These are phyloP conservation scores for Drosophila pandora DNA, from an alignment of 1,140 invertebrate species.

Conservation along the genomic window DNA sequence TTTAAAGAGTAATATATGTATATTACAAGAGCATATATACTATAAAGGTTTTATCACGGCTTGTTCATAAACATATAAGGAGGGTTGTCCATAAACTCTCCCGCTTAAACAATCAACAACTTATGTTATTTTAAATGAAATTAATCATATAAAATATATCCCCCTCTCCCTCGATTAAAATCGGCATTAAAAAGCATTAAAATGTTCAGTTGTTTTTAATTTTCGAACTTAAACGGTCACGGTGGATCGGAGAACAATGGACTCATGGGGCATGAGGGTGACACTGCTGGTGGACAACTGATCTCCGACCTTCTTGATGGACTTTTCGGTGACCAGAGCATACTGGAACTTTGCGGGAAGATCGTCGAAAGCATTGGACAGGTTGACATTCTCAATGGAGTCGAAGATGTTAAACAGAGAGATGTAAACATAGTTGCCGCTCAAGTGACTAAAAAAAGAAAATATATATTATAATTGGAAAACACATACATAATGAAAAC, in stretches of 20 bases:
- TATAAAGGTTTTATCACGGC: too few relatives aligned
- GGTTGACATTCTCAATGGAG: constrained; percentile 65
- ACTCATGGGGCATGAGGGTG: constrained; percentile 74
- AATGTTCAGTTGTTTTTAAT: constrained; percentile 6
- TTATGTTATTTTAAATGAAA: too few relatives aligned
- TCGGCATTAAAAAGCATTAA: not conserved
- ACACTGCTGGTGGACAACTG: constrained; percentile 52
- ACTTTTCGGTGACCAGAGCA: constrained; percentile 69
- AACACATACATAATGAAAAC: not conserved
- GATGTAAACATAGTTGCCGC: constrained; percentile 63
- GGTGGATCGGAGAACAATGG: constrained; percentile 69
- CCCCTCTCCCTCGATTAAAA: not conserved
- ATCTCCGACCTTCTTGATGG: constrained; percentile 66
- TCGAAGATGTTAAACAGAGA: constrained; percentile 73
- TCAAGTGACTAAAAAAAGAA: constrained; percentile 41
- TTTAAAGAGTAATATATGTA: too few relatives aligned
- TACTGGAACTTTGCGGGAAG: constrained; percentile 73
- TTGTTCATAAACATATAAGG: too few relatives aligned
- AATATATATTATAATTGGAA: not conserved
- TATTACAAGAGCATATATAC: too few relatives aligned
- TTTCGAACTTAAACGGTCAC: constrained; percentile 31
- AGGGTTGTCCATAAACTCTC: too few relatives aligned
- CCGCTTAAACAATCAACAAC: too few relatives aligned
- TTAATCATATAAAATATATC: too few relatives aligned
- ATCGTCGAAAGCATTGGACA: constrained; percentile 53